phyloP scores from a whole-genome alignment of 92 coral and sea anemone species.

The Epizoanthus stellaris region DNA sequence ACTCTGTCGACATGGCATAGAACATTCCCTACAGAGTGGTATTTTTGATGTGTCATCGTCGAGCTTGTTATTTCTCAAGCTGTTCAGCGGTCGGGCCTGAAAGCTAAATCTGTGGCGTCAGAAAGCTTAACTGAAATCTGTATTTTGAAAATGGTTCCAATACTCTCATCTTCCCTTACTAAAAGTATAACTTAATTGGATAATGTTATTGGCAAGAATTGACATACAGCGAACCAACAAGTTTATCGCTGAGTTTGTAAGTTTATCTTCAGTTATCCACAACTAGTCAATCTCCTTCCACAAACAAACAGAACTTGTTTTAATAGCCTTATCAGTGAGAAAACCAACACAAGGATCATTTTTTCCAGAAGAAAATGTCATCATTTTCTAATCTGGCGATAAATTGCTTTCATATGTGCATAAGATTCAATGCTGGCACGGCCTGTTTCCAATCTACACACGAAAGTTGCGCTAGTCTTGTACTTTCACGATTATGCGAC shows the following conservation, averaged over 20 bases:
- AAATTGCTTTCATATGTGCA: conserved; percentile 27
- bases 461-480: not conserved
- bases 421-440: not conserved
- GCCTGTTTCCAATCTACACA: not conserved
- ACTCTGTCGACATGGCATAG: conserved; percentile 13
- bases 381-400: conserved; percentile 25
- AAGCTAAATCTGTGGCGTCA: conserved; percentile 1
- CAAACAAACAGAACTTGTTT: conserved; percentile 32
- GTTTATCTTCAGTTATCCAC: not conserved
- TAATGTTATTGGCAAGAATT: not conserved
- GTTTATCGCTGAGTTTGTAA: not conserved
- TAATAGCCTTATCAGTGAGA: conserved; percentile 24
- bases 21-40: not conserved
- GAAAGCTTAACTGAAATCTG: not conserved
- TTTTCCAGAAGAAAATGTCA: conserved; percentile 23
- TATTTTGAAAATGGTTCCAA: not conserved
- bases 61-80: conserved; percentile 1
- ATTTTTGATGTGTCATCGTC: not conserved
- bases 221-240: not conserved
- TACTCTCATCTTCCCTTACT: not conserved
- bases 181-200: not conserved
- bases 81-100: not conserved
- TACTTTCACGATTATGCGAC: no score
- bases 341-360: conserved; percentile 18
- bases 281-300: not conserved